phyloP scores from a whole-genome alignment of 1,140 invertebrate species.

The Matsumurasca onukii region DNA sequence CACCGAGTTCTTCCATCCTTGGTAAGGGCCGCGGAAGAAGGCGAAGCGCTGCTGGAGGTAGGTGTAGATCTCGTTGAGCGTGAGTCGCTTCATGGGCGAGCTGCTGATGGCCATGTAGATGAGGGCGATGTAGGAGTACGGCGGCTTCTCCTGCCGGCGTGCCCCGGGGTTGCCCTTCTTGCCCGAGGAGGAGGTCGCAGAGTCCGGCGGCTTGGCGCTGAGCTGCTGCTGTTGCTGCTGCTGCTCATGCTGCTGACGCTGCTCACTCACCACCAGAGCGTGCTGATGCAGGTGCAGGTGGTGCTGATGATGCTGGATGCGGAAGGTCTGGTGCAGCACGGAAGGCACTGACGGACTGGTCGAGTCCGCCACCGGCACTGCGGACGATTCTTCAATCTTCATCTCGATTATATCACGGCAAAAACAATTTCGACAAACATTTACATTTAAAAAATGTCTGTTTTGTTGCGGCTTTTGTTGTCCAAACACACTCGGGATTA shows the following conservation, averaged over 20 bases:
- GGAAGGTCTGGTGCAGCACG: constrained; percentile 35
- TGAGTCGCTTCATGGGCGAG: constrained; percentile 81
- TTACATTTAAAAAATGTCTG: constrained; percentile 27
- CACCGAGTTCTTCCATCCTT: constrained; percentile 99
- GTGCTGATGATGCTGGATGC: constrained; percentile 33
- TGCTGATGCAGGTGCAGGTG: neutral
- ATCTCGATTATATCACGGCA: constrained; percentile 25
- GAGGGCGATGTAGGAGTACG: constrained; percentile 94
- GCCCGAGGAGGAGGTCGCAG: constrained; percentile 9
- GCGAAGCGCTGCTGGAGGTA: constrained; percentile 83
- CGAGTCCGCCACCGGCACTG: neutral
- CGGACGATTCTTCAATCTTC: constrained; percentile 19
- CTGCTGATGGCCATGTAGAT: constrained; percentile 98
- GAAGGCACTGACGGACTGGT: neutral
- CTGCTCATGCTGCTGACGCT: neutral
- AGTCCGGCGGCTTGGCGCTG: neutral
- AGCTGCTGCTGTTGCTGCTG: neutral
- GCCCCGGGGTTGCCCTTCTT: constrained; percentile 49
- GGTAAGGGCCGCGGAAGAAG: constrained; percentile 93
- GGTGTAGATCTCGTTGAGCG: constrained; percentile 87
- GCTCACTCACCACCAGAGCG: neutral
- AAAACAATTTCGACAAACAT: constrained; percentile 26
- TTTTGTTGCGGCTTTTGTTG: constrained; percentile 16
- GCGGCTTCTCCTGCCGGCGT: constrained; percentile 89
- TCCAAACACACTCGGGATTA: constrained; percentile 9